Percentiles rank a stretch among this genome's conserved stretches.
Evolutionary conservation across 2,113 vertebrate genomes (phyloP).

Genomic region (Xerus inauris): DNA sequence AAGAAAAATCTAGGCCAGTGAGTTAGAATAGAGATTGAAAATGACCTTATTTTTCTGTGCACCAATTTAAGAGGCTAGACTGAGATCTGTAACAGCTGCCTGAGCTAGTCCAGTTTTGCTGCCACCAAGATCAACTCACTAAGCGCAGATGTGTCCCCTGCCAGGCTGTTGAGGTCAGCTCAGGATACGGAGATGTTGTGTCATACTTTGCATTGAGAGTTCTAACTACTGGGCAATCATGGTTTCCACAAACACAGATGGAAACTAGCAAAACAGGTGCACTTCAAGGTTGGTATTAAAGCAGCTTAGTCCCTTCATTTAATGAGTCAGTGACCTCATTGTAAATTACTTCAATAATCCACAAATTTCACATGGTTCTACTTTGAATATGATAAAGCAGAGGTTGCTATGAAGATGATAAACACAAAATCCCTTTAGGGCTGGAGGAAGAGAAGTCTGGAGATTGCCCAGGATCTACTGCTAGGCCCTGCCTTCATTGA

Average conservation of each 20-base stretch:
- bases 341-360: constrained; percentile 52
- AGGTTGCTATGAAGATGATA: neutral
- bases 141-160: neutral
- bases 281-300: constrained; percentile 32
- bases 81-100: neutral
- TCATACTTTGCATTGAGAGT: neutral
- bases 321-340: constrained; percentile 4
- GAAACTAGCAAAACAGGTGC: constrained; percentile 38
- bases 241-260: neutral
- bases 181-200: neutral
- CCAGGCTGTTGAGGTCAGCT: neutral
- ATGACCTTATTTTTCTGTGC: neutral
- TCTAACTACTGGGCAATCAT: neutral
- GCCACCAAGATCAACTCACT: neutral
- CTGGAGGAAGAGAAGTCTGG: constrained; percentile 4
- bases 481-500: neutral
- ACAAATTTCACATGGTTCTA: constrained; percentile 16
- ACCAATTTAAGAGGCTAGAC: neutral
- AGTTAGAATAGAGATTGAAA: neutral
- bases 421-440: neutral
- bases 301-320: constrained; percentile 32
- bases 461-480: neutral
- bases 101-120: neutral
- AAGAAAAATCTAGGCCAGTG: neutral
- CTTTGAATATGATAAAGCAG: constrained; percentile 29